A percentile compares a stretch with the other conserved stretches of the same genome.
These are phyloP conservation scores for Clostera curtula DNA, from an alignment of 2,888 invertebrate species.

Conservation along the genomic window DNA sequence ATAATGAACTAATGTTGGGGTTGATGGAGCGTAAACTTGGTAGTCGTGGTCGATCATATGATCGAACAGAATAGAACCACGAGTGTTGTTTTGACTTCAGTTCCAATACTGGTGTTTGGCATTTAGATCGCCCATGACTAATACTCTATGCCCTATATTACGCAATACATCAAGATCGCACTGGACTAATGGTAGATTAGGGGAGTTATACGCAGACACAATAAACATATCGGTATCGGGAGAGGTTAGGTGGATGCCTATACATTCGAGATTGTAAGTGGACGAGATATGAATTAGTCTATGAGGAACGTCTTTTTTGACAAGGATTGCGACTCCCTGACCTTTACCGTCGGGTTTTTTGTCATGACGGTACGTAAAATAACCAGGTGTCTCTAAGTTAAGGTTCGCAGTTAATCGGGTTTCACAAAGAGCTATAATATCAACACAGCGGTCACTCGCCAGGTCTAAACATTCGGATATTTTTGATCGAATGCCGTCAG, in stretches of 20 bases:
- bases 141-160: too few species aligned
- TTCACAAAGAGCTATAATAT: slow-evolving; percentile 5
- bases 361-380: slow-evolving; percentile 2
- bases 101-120: too few species aligned
- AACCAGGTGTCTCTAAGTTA: slow-evolving; percentile 2
- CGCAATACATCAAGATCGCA: not conserved
- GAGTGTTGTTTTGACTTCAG: too few species aligned
- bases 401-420: slow-evolving; percentile 1
- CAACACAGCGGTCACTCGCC: slow-evolving; percentile 1
- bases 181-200: slow-evolving; percentile 1
- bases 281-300: not conserved
- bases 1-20: too few species aligned
- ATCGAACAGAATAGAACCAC: too few species aligned
- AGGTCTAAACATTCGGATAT: slow-evolving; percentile 4
- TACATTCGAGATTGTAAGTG: slow-evolving; percentile 3
- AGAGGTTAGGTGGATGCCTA: slow-evolving; percentile 1
- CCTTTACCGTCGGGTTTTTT: slow-evolving; percentile 3
- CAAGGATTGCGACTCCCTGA: slow-evolving; percentile 4
- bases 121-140: too few species aligned
- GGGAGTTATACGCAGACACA: slow-evolving; percentile 5
- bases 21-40: too few species aligned
- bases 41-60: too few species aligned
- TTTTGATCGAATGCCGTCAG: slow-evolving; percentile 7
- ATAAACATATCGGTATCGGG: not conserved
- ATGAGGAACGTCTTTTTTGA: slow-evolving; percentile 3